Percentiles rank a stretch among this genome's conserved stretches.
These are phyloP conservation scores for Chrysotoxum bicinctum DNA, from an alignment of 2,888 invertebrate species.

Conservation along the genomic window DNA sequence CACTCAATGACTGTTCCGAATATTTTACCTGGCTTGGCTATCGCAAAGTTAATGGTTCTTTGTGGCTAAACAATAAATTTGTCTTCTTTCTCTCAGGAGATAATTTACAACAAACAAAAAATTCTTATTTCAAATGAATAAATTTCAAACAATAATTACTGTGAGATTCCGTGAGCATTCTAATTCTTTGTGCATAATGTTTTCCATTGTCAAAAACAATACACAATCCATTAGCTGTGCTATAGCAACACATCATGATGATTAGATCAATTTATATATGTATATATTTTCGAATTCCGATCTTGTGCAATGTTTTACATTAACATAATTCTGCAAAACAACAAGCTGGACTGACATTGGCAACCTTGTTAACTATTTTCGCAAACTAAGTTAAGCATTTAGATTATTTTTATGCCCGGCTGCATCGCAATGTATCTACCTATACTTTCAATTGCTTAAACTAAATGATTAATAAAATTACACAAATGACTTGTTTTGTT, in stretches of 20 bases:
- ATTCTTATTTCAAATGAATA: background rate
- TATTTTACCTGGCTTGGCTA: background rate
- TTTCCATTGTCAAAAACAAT: conserved; percentile 27
- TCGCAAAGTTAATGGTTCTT: background rate
- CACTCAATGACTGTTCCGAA: background rate
- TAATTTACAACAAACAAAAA: background rate
- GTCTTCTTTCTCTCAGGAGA: background rate
- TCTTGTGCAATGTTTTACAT: conserved; percentile 9
- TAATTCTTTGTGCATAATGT: conserved; percentile 1
- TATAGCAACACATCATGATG: background rate
- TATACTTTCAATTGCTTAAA: background rate
- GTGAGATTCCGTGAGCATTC: conserved; percentile 1
- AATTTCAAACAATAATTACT: conserved; percentile 1
- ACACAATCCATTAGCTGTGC: conserved; percentile 15
- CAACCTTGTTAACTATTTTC: conserved; percentile 12
- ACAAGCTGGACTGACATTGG: background rate
- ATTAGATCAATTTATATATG: background rate
- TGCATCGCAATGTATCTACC: background rate
- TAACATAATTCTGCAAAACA: conserved; percentile 12
- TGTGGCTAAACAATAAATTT: background rate
- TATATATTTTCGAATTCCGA: background rate
- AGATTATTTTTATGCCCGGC: background rate
- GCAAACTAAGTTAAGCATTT: background rate
- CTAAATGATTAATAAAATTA: background rate
- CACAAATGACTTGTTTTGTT: background rate